These are phyloP conservation scores for Brachyrhaphis roseni DNA, from an alignment of 2,797 vertebrate species.

Conservation along the genomic window DNA sequence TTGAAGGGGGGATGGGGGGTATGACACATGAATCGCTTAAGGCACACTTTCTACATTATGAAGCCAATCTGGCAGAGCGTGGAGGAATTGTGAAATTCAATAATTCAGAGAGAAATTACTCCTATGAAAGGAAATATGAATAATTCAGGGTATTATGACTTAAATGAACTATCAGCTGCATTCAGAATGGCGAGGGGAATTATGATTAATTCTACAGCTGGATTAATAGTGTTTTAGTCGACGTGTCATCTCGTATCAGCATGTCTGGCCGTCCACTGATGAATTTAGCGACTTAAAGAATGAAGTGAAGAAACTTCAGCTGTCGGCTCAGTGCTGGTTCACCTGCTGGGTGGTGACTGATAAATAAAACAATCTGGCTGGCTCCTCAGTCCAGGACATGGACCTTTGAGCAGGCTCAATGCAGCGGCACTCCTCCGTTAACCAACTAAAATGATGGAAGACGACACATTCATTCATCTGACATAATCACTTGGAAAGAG, in stretches of 20 bases:
- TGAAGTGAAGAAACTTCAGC: slow-evolving; percentile 27
- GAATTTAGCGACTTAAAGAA: slow-evolving; percentile 32
- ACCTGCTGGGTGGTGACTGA: slow-evolving; percentile 37
- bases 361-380: slow-evolving; percentile 48
- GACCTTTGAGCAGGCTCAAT: slow-evolving; percentile 43
- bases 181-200: slow-evolving; percentile 57
- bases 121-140: slow-evolving; percentile 76
- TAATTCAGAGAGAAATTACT: slow-evolving; percentile 84
- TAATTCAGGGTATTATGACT: slow-evolving; percentile 86
- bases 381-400: slow-evolving; percentile 32
- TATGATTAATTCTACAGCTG: slow-evolving; percentile 83
- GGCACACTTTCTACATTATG: slow-evolving; percentile 53
- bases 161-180: slow-evolving; percentile 75
- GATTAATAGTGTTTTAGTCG: slow-evolving; percentile 73
- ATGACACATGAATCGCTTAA: slow-evolving; percentile 38
- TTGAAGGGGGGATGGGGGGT: not conserved
- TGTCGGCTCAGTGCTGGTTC: slow-evolving; percentile 20
- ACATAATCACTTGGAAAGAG: slow-evolving; percentile 48
- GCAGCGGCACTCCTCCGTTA: slow-evolving; percentile 42
- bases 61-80: slow-evolving; percentile 68
- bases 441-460: slow-evolving; percentile 53
- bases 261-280: slow-evolving; percentile 41
- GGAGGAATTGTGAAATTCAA: slow-evolving; percentile 77
- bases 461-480: slow-evolving; percentile 35
- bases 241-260: slow-evolving; percentile 59